phyloP scores from a whole-genome alignment of 1,140 invertebrate species.

The Bombus haemorrhoidalis region DNA sequence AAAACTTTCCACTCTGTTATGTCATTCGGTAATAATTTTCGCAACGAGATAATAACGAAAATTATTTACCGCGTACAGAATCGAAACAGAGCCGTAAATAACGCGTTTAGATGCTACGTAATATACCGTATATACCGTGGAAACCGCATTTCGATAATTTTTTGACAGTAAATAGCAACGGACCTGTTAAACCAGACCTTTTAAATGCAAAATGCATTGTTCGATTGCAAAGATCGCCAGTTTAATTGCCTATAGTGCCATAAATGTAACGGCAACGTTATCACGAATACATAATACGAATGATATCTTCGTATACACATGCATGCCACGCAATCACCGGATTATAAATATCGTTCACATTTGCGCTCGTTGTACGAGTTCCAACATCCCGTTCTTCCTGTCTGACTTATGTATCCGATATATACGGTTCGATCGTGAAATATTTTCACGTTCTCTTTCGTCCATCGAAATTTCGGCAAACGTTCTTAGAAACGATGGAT shows the following conservation, averaged over 20 bases:
- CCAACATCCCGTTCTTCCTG: not conserved
- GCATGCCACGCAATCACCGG: not conserved
- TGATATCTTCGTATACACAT: conserved; percentile 9
- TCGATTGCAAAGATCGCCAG: conserved; percentile 14
- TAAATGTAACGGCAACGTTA: conserved; percentile 46
- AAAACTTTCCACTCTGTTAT: not conserved
- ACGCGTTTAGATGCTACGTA: not conserved
- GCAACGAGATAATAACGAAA: conserved; percentile 9
- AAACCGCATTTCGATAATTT: not conserved
- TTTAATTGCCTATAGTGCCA: conserved; percentile 36
- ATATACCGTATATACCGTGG: not conserved
- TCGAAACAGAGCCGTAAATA: not conserved
- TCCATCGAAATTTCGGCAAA: not conserved
- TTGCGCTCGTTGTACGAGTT: not conserved
- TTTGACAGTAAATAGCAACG: not conserved
- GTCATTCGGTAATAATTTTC: conserved; percentile 1
- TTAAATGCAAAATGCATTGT: not conserved
- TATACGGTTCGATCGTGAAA: not conserved
- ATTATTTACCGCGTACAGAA: not conserved
- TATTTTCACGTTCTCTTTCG: no score
- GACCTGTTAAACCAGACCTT: not conserved
- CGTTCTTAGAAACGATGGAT: not conserved
- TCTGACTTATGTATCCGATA: not conserved
- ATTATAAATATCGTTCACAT: conserved; percentile 29
- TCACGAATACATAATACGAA: conserved; percentile 23